A percentile compares a stretch with the other conserved stretches of the same genome.
Evolutionary conservation across 2,888 invertebrate species (phyloP).

Genomic region (Unio pictorum): DNA sequence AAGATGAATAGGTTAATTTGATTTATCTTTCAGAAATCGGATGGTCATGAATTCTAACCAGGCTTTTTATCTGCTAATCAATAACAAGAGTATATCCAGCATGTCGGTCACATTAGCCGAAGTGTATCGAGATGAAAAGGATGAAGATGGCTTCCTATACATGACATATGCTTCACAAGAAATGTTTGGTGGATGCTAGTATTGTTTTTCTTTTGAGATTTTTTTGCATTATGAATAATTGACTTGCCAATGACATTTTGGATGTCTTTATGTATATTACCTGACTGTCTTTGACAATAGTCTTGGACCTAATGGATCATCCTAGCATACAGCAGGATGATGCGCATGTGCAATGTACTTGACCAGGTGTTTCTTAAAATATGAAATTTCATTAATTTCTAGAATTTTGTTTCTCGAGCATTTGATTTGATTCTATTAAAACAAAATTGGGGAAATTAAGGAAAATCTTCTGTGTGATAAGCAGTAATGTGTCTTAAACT

Average conservation of each 20-base stretch:
- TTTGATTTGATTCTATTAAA: too few relatives aligned
- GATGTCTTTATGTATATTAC: background rate
- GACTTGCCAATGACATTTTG: background rate
- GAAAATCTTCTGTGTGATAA: too few relatives aligned
- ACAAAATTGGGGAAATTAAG: too few relatives aligned
- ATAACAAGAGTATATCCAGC: slow-evolving; percentile 86
- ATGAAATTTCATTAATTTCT: too few relatives aligned
- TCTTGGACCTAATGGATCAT: background rate
- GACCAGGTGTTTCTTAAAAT: background rate
- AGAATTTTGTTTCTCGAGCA: too few relatives aligned
- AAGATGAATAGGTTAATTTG: too few relatives aligned
- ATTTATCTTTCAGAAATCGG: slow-evolving; percentile 73
- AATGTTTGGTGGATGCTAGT: slow-evolving; percentile 79
- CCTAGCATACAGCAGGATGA: background rate
- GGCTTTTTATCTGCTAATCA: slow-evolving; percentile 87
- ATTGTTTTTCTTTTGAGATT: background rate
- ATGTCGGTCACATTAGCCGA: slow-evolving; percentile 87
- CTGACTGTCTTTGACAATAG: background rate
- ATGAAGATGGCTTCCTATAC: slow-evolving; percentile 89
- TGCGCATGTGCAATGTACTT: background rate
- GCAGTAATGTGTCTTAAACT: too few relatives aligned
- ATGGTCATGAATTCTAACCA: slow-evolving; percentile 79
- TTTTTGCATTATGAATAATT: background rate
- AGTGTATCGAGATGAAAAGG: slow-evolving; percentile 83
- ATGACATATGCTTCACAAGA: slow-evolving; percentile 92